Conservation (phyloP, 2,888 invertebrate genomes). For the Cinara cedri region DNA sequence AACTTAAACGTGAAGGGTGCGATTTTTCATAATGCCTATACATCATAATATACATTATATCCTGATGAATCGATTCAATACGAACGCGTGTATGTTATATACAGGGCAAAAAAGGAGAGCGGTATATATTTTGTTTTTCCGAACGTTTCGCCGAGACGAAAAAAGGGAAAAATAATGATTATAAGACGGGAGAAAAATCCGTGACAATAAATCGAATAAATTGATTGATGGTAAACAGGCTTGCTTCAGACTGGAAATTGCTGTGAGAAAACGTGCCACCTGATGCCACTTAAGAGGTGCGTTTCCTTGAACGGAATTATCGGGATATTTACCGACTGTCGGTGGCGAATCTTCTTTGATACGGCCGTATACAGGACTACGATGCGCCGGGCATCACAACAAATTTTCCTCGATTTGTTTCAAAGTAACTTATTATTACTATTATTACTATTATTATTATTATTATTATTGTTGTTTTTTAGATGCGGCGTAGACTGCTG, state of each 20-base stretch:
- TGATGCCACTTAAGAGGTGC: slow-evolving; percentile 30
- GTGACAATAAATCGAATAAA: slow-evolving; percentile 56
- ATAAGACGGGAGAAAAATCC: slow-evolving; percentile 38
- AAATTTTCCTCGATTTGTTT: background rate
- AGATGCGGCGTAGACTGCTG: too few relatives aligned
- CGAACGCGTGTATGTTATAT: background rate
- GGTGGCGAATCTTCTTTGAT: background rate
- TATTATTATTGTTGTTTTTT: too few relatives aligned
- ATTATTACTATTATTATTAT: too few relatives aligned
- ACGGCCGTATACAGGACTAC: slow-evolving; percentile 11
- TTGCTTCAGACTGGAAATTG: slow-evolving; percentile 35
- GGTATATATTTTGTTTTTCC: slow-evolving; percentile 26
- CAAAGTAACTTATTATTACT: too few relatives aligned
- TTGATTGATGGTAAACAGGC: slow-evolving; percentile 51
- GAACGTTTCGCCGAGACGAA: background rate
- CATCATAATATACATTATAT: background rate
- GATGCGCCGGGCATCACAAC: background rate
- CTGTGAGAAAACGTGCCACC: slow-evolving; percentile 52
- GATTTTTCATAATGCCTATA: background rate
- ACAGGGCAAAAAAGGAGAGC: background rate
- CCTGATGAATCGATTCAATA: slow-evolving; percentile 15
- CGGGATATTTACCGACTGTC: slow-evolving; percentile 35
- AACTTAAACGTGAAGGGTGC: background rate
- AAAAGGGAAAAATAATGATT: slow-evolving; percentile 42
- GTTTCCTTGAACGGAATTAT: slow-evolving; percentile 26